phyloP scores from a whole-genome alignment of 2,797 vertebrate genomes.

The Rhinatrema bivittatum region DNA sequence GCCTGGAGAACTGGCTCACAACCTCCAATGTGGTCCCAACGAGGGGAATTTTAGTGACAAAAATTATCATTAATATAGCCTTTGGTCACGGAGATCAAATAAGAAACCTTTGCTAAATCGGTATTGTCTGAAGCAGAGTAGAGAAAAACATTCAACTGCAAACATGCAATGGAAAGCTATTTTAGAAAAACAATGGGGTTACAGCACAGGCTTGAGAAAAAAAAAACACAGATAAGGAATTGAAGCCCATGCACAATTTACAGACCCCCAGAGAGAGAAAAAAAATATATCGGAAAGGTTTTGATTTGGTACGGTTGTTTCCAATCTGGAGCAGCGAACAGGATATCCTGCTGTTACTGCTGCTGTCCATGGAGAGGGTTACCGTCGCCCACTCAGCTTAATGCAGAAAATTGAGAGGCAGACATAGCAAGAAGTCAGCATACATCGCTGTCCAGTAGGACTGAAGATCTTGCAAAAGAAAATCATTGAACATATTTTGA shows the following conservation, averaged over 20 bases:
- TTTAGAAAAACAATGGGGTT: constrained; percentile 16
- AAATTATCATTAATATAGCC: no score
- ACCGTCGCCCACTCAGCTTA: constrained; percentile 35
- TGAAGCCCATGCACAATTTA: constrained; percentile 12
- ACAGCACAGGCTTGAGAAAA: constrained; percentile 3
- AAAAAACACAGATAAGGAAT: constrained; percentile 33
- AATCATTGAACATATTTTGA: no score
- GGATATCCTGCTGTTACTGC: constrained; percentile 61
- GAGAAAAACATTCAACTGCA: no score
- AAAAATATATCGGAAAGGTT: constrained; percentile 20
- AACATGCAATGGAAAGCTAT: constrained; percentile 8
- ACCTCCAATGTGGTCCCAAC: no score
- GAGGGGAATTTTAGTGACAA: no score
- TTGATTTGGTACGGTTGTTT: constrained; percentile 52
- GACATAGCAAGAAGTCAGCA: no score
- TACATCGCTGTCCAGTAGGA: no score
- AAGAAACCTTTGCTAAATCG: no score
- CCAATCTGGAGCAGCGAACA: constrained; percentile 58
- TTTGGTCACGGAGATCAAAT: no score
- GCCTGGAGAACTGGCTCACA: no score
- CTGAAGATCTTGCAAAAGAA: no score
- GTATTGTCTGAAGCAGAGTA: no score
- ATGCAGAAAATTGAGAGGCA: constrained; percentile 32
- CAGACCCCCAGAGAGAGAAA: constrained; percentile 16
- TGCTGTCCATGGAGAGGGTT: constrained; percentile 42